A percentile compares a stretch with the other conserved stretches of the same genome.
These are phyloP conservation scores for Podabrus alpinus DNA, from an alignment of 2,888 invertebrate species.

Conservation along the genomic window DNA sequence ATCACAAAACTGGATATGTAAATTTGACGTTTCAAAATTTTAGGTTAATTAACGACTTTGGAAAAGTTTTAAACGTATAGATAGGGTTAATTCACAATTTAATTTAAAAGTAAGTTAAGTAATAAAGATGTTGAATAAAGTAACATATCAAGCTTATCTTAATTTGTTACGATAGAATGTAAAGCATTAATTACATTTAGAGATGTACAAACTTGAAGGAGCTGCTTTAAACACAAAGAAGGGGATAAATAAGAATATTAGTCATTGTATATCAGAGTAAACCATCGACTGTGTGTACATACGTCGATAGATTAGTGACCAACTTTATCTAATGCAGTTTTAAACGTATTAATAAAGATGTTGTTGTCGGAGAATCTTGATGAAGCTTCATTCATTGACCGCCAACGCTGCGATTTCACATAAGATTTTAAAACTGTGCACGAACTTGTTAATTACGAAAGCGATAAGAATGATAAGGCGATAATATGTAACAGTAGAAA, in stretches of 20 bases:
- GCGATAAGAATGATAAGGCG: conserved; percentile 43
- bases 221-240: conserved; percentile 34
- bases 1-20: conserved; percentile 7
- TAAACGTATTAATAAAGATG: conserved; percentile 1
- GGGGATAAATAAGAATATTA: conserved; percentile 36
- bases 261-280: conserved; percentile 39
- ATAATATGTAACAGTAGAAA: conserved; percentile 36
- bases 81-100: conserved; percentile 6
- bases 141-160: conserved; percentile 44
- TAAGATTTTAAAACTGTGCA: conserved; percentile 45
- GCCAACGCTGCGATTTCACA: conserved; percentile 48
- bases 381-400: conserved; percentile 32
- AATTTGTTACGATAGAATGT: conserved; percentile 45
- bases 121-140: conserved; percentile 35
- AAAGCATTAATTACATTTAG: conserved; percentile 44
- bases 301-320: conserved; percentile 5
- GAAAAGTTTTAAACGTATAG: background rate
- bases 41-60: background rate
- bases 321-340: conserved; percentile 13
- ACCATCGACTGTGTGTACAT: conserved; percentile 43
- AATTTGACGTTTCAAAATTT: background rate
- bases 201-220: conserved; percentile 36
- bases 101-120: conserved; percentile 25
- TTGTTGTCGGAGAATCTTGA: background rate
- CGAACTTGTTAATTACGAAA: conserved; percentile 50